Base-by-base conservation (phyloP, 2,113 vertebrate genomes). In the Vimba vimba region DNA sequence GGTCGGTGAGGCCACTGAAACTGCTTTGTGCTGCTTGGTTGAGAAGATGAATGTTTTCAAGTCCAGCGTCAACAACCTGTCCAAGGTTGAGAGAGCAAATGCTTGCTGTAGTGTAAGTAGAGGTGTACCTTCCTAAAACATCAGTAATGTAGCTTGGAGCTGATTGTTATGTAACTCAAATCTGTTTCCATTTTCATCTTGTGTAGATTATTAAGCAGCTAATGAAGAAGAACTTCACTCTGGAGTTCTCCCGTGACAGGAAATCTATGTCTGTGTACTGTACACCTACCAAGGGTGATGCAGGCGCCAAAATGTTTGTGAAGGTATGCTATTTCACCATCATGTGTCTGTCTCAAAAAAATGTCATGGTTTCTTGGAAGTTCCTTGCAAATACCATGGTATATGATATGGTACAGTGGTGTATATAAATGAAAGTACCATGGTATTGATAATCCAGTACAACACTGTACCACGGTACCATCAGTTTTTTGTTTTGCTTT, bases 31-130 rank as follows among this genome's bases (percentile, higher is more conserved):
- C 89, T 97, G 97, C 90, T 93, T 98, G 91, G 97, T 98, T 81
- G 97, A 98, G 93, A 98, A 98, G 94, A 98, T 98, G 97, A 98
- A 98, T 0, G 97, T 98, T 36, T 98, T 97, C 91, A 96, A 95
- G 94, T 89, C 91, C 9, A 96, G 94, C 0, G 95, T 97, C 64
- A 93, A 92, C 85, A 95, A 77, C 90, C 94, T 98, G 90, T 92
- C 94, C n/a, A 96, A 91, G 84, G 93, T 96, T 86, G 97, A 98
- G 88, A 94, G 97, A 64, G 97, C 97, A 92, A 98, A 97, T 0
- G 96, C 97, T 80, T 98, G 97, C 94, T 97, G 97, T 91, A 77
- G 93, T 1, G 97, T 98, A 89, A 93, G 96, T 93, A 55, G 60
- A 64, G 21, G 71, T 3, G 60, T 55, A 17, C 60, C 88, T 77